A percentile compares a stretch with the other conserved stretches of the same genome.
Evolutionary conservation across 1,140 invertebrate species (phyloP).

Genomic region (Hylaeus anthracinus): DNA sequence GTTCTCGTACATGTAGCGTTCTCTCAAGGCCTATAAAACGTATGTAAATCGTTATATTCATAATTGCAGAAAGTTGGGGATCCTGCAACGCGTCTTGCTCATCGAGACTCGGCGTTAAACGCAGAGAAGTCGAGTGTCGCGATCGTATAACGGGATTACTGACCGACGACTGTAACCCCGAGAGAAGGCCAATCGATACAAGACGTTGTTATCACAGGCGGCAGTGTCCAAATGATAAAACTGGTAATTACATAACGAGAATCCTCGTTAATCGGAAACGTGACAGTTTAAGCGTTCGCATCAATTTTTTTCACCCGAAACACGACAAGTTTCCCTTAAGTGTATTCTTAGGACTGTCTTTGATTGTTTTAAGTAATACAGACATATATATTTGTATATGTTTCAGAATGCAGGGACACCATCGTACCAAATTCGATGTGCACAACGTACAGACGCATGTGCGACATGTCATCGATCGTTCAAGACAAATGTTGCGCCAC

Average conservation of each 20-base stretch:
- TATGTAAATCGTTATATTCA: not conserved
- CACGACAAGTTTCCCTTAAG: too few relatives aligned
- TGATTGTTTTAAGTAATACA: too few relatives aligned
- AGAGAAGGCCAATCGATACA: conserved; percentile 66
- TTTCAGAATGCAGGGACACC: conserved; percentile 71
- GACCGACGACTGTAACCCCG: conserved; percentile 69
- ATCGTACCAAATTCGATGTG: conserved; percentile 66
- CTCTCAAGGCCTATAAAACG: too few relatives aligned
- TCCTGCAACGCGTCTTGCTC: conserved; percentile 71
- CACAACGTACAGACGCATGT: conserved; percentile 68
- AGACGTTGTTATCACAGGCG: conserved; percentile 71
- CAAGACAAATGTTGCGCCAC: conserved; percentile 73
- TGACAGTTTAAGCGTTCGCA: not conserved
- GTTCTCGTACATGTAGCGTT: too few relatives aligned
- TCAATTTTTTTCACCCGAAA: too few relatives aligned
- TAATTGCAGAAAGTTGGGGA: conserved; percentile 70
- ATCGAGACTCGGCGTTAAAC: conserved; percentile 67
- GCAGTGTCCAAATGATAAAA: conserved; percentile 69
- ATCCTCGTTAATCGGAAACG: not conserved
- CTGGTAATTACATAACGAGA: conserved; percentile 57
- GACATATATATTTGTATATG: not conserved
- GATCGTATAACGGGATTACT: conserved; percentile 66
- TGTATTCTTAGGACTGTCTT: too few relatives aligned
- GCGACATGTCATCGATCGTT: conserved; percentile 68
- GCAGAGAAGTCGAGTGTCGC: conserved; percentile 67